These are phyloP conservation scores for Scortum barcoo DNA, from an alignment of 2,113 vertebrate species.

Conservation along the genomic window DNA sequence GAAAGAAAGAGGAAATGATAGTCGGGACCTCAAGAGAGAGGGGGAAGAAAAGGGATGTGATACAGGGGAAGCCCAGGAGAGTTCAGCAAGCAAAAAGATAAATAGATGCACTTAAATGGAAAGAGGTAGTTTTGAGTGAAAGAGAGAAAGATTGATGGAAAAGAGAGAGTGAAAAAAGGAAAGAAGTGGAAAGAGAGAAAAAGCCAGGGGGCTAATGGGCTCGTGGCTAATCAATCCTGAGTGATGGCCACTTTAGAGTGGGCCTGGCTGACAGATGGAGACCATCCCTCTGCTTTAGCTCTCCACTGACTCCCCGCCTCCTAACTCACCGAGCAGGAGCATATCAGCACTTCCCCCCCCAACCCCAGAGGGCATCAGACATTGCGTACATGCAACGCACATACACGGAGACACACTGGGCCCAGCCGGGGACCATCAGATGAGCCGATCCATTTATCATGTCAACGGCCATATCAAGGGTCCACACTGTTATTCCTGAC, in stretches of 20 bases:
- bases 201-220: slow-evolving; percentile 81
- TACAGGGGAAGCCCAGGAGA: not conserved
- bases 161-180: slow-evolving; percentile 22
- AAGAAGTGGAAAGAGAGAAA: slow-evolving; percentile 64
- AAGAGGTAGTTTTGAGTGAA: slow-evolving; percentile 44
- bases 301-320: slow-evolving; percentile 63
- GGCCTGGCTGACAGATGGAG: slow-evolving; percentile 77
- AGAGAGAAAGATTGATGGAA: slow-evolving; percentile 47
- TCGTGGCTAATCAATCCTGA: slow-evolving; percentile 81
- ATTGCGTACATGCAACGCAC: slow-evolving; percentile 27
- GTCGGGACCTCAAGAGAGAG: not conserved
- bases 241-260: slow-evolving; percentile 81
- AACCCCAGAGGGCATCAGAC: slow-evolving; percentile 22
- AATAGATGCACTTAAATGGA: slow-evolving; percentile 26
- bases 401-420: not conserved
- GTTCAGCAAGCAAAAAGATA: slow-evolving; percentile 11
- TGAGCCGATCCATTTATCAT: slow-evolving; percentile 34
- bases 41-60: not conserved
- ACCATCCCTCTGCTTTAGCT: slow-evolving; percentile 76
- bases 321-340: slow-evolving; percentile 49
- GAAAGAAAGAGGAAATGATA: not conserved
- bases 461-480: slow-evolving; percentile 25
- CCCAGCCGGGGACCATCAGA: slow-evolving; percentile 12
- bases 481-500: slow-evolving; percentile 57
- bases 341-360: slow-evolving; percentile 49